Evolutionary conservation across 2,888 invertebrate genomes (phyloP).

Genomic region (Sarcophaga rosellei): DNA sequence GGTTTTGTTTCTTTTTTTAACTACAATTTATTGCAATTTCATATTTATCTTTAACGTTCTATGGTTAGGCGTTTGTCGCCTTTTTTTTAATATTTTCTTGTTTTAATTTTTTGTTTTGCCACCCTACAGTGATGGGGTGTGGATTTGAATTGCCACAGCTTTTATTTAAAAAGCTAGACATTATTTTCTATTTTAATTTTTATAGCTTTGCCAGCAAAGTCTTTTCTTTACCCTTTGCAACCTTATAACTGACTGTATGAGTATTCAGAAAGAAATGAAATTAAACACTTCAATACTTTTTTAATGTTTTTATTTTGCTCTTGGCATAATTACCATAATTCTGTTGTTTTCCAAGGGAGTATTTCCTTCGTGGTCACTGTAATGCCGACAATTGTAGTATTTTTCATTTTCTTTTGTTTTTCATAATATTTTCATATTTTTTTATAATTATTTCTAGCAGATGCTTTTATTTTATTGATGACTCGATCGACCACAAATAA

Average conservation of each 20-base stretch:
- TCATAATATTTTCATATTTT: not conserved
- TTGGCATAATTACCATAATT: constrained; percentile 54
- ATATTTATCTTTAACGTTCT: constrained; percentile 50
- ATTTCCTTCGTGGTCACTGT: constrained; percentile 32
- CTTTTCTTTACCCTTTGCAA: not conserved
- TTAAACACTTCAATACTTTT: constrained; percentile 29
- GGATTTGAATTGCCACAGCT: not conserved
- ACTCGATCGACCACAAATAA: constrained; percentile 48
- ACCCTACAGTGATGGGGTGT: constrained; percentile 31
- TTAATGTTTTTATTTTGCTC: constrained; percentile 58
- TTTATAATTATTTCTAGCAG: constrained; percentile 41
- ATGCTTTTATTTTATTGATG: constrained; percentile 52
- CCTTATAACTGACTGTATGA: not conserved
- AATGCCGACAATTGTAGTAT: constrained; percentile 29
- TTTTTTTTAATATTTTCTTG: not conserved
- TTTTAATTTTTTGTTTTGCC: not conserved
- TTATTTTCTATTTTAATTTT: too few species aligned
- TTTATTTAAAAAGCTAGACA: too few species aligned
- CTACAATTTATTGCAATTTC: constrained; percentile 56
- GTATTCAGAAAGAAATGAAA: not conserved
- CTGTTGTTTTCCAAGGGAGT: constrained; percentile 51
- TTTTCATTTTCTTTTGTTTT: not conserved
- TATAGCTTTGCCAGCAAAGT: not conserved
- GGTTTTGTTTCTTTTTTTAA: constrained; percentile 51
- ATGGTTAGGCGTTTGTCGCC: constrained; percentile 36